phyloP scores from a whole-genome alignment of 2,797 vertebrate genomes.

The Cuculus canorus region DNA sequence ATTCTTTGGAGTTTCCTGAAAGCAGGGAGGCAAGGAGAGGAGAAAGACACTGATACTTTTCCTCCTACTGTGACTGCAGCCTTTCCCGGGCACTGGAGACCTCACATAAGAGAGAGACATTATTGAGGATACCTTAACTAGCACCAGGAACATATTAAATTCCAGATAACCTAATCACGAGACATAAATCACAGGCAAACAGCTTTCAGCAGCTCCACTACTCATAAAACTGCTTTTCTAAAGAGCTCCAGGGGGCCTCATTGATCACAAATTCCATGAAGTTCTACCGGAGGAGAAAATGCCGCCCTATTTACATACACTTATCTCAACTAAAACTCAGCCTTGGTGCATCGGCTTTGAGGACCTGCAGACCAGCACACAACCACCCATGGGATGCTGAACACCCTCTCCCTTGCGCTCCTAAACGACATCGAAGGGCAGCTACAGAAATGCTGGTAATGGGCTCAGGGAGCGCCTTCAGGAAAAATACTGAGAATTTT shows the following conservation, averaged over 20 bases:
- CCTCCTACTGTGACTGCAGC: neutral
- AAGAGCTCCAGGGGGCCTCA: conserved; percentile 36
- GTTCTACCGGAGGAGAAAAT: neutral
- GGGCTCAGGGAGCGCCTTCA: neutral
- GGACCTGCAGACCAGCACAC: neutral
- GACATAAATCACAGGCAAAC: conserved; percentile 40
- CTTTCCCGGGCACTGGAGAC: conserved; percentile 19
- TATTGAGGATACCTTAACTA: conserved; percentile 32
- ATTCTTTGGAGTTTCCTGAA: neutral
- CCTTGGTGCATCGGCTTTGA: neutral
- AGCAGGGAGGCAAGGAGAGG: neutral
- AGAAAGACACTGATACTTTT: neutral
- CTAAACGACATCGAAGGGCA: neutral
- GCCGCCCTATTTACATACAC: neutral
- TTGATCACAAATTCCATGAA: conserved; percentile 13
- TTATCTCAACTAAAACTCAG: neutral
- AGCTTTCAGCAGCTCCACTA: conserved; percentile 24
- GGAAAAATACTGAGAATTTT: neutral
- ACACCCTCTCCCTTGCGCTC: neutral
- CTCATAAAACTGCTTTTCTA: conserved; percentile 29
- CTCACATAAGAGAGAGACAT: neutral
- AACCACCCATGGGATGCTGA: neutral
- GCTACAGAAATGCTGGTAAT: neutral
- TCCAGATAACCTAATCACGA: conserved; percentile 36
- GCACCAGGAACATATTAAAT: conserved; percentile 54